Base-by-base conservation (phyloP, 2,113 vertebrate genomes). In the Odocoileus hemionus region DNA sequence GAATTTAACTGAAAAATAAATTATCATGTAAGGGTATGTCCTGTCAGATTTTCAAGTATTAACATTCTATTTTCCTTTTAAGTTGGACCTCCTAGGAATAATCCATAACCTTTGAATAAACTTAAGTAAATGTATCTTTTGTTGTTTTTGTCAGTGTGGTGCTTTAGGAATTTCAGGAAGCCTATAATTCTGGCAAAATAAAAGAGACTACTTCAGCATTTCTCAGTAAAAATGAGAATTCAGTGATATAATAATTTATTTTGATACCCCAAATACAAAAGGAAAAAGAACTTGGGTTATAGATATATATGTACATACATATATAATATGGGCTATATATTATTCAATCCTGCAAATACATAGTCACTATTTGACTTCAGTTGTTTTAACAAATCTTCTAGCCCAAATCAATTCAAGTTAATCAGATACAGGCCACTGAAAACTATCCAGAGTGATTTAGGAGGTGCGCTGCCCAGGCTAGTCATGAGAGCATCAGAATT, bases 311-410 rank as follows among this genome's bases (percentile, higher is more conserved):
- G 33, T 57, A 21, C 19, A 55, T 55, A 23, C 23, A 13, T 36
- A 36, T 2, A 70, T 36, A 70, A n/a, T 86, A 12, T 67, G 33
- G 45, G 23, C 16, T 86, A 58, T 78, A 11, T 93, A 86, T n/a
- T 85, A 86, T 30, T 43, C 36, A 88, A 14, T 4, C 14, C 39
- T 92, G 30, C 33, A 70, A 84, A 57, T 28, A 25, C 33, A 47
- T 79, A 95, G 80, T 89, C 60, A 83, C 19, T 83, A 30, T 79
- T 93, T 83, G 61, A 82, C 60, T 83, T 97, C 60, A 95, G 43
- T 88, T 98, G 70, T 93, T 97, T 95, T 67, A 95, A 89, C 74
- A 95, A 94, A 60, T 79, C 30, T 97, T 82, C 64, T 76, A 54
- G n/a, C n/a, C 13, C 85, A 86, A 57, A 86, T 91, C 91, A 92